Evolutionary conservation across 2,113 vertebrate genomes (phyloP), one percentile per base, ranked within the genome.

Genomic region (Uria aalge): DNA sequence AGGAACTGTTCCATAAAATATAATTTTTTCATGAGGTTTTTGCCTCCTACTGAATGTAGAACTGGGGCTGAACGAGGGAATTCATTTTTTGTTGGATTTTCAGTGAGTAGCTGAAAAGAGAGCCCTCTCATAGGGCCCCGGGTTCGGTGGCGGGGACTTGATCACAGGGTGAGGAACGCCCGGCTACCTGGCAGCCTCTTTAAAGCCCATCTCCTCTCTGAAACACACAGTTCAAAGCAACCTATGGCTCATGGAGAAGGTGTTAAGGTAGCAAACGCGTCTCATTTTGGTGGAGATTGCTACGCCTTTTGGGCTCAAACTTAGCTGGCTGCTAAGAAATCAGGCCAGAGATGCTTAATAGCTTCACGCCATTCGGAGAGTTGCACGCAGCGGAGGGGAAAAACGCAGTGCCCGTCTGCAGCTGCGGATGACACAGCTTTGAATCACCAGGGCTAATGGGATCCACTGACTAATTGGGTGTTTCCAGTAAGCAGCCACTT

Each of bases 401-500:
- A 80, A 92, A 86, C 84, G 73, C 48, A 38, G 68, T 74, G 90
- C 84, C 6, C 38, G n/a, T 90, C 97, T 96, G 97, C 98, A 98
- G 97, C 98, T 98, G 98, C 80, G 73, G 38, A 48, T 52, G 86
- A 96, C 88, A 45, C 62, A 55, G 41, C 69, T 81, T 97, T 96
- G 95, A 98, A 91, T 98, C 97, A 95, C 63, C 1, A 12, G 24
- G 52, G 81, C 77, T 97, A 76, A 85, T 81, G 95, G 74, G 40
- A 96, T 66, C 84, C 84, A 87, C 64, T 95, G 97, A 97, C 73
- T 97, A 90, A 95, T 29, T 43, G 96, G 96, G 92, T 97, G 94
- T 95, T 88, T 94, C 96, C 95, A 96, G 89, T 85, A 94, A 29
- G 40, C 57, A 95, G 69, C 32, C 74, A 34, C 80, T 92, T 89